A percentile compares a stretch with the other conserved stretches of the same genome.
These are phyloP conservation scores for Otus sunia DNA, from an alignment of 2,113 vertebrate genomes.

Conservation along the genomic window DNA sequence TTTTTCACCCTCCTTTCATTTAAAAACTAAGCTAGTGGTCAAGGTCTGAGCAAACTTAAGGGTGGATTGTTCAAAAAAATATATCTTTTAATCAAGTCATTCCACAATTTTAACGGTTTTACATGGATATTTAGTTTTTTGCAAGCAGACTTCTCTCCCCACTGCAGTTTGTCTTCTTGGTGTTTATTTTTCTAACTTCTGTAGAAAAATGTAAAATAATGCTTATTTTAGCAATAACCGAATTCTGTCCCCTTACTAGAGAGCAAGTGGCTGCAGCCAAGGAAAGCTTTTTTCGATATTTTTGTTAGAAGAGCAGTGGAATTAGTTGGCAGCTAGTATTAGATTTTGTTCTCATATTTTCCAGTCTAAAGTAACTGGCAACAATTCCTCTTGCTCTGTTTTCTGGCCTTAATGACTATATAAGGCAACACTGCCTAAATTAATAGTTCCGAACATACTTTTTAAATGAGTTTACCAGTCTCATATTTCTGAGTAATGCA, in stretches of 20 bases:
- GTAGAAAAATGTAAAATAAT: neutral
- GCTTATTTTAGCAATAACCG: neutral
- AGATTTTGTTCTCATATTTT: constrained; percentile 74
- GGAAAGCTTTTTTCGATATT: constrained; percentile 32
- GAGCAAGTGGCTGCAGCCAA: constrained; percentile 27
- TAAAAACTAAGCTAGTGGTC: neutral
- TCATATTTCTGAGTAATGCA: constrained; percentile 4
- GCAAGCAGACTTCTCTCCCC: neutral
- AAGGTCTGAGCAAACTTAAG: neutral
- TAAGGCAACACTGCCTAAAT: constrained; percentile 65
- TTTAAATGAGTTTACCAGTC: constrained; percentile 54
- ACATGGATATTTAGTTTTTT: neutral
- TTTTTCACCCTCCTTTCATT: neutral
- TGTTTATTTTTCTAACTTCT: neutral
- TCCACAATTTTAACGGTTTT: neutral
- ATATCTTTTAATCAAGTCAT: neutral
- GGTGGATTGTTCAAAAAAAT: neutral
- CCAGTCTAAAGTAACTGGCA: constrained; percentile 70
- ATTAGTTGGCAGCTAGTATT: constrained; percentile 59
- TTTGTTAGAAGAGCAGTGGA: constrained; percentile 43
- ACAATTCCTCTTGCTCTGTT: constrained; percentile 56
- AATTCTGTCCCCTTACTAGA: neutral
- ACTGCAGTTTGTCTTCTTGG: neutral
- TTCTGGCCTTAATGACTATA: constrained; percentile 68
- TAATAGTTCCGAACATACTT: constrained; percentile 43